Evolutionary conservation across 2,113 vertebrate genomes (phyloP).

Genomic region (Zosterops japonicus): DNA sequence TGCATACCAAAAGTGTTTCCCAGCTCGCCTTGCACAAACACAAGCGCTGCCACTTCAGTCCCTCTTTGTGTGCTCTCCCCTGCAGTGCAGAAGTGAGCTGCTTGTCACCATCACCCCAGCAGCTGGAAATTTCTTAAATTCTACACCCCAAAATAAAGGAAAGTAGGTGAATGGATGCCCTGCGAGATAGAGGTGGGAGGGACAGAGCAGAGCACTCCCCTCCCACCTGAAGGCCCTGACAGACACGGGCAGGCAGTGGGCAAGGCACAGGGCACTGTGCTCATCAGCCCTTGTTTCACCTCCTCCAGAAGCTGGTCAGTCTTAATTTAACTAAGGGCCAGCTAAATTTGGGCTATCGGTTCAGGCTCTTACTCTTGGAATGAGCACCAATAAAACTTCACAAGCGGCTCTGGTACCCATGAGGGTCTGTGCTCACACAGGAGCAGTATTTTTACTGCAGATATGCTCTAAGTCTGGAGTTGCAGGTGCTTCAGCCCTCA

Average conservation of each 20-base stretch:
- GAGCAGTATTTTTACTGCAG: neutral
- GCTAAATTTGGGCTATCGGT: neutral
- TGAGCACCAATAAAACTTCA: neutral
- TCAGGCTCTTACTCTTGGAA: neutral
- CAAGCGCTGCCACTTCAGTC: accelerated
- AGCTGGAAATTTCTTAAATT: neutral
- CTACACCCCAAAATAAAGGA: neutral
- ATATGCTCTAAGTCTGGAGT: accelerated
- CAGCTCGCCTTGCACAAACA: neutral
- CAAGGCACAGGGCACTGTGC: accelerated
- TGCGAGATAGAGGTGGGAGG: accelerated
- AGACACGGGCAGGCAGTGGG: neutral
- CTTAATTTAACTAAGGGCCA: neutral
- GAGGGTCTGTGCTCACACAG: neutral
- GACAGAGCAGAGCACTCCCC: neutral
- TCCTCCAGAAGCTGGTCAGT: neutral
- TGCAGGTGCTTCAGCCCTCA: neutral
- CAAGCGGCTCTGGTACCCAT: neutral
- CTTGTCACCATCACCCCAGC: accelerated
- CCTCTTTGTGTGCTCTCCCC: neutral
- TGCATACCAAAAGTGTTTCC: neutral
- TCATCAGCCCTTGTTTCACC: neutral
- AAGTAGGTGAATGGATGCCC: neutral
- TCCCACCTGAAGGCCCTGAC: accelerated
- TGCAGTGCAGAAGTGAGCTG: neutral